Evolutionary conservation across 1,140 invertebrate species (phyloP), one percentile per base, ranked within the genome.

Genomic region (Heliconius congener): DNA sequence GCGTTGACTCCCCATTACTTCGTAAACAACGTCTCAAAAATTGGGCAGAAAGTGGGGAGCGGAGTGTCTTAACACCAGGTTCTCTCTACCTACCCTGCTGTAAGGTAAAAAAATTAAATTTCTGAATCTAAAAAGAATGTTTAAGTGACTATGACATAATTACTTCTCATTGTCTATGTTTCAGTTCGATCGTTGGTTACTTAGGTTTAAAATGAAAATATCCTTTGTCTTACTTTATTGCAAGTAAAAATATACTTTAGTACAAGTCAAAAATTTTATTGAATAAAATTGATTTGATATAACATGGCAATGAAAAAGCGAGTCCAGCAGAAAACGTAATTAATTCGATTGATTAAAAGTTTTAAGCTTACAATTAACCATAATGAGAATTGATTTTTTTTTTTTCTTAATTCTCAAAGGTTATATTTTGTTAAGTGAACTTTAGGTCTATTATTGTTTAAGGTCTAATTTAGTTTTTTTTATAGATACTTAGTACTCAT

Each of bases 311-410:
- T 66, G 60, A 81, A 83, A 81, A 71, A 82, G 77, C 80, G 82
- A 73, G 79, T 60, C 73, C 79, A 80, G 80, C 78, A 76, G 76
- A 77, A 81, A 81, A 85, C 76, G 83, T 83, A 87, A 87, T 87
- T 89, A 88, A 87, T 86, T 73, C 83, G 83, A 89, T 82, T 85
- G 85, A 86, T 88, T 87, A 76, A 87, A 87, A 85, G 82, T 82
- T 84, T 82, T 84, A 86, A 88, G 82, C 83, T 78, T 46, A 81
- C 82, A 82, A 60, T 72, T 50, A 57, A 71, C 46, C 39, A 23
- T 77, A 77, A 77, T 73, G 71, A 60, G 57, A 60, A 60, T 27
- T 60, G 57, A 23, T n/a, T 60, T 60, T 9, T 8, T n/a, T n/a
- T 57, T 23, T 16, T 46, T 46, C 13, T 46, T 66, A 66, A n/a